Conservation (phyloP, 2,797 vertebrate genomes). For the Muscicapa comitata region DNA sequence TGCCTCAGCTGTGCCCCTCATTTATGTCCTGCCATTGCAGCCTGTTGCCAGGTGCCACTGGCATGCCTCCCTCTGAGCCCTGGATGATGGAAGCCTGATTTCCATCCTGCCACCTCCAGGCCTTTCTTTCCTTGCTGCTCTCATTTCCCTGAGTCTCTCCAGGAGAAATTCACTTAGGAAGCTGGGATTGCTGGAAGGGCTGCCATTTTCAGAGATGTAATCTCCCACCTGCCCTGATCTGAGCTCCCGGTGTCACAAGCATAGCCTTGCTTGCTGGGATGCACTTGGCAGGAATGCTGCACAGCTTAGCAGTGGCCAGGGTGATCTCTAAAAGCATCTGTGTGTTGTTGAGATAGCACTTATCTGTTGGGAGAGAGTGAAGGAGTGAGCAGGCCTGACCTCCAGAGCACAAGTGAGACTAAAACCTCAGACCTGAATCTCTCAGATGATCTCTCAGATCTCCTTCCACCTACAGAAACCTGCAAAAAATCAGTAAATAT, state of each 20-base stretch:
- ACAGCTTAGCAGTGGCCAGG: not conserved
- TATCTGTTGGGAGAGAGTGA: not conserved
- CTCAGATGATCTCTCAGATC: not conserved
- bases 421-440: not conserved
- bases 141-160: not conserved
- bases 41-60: not conserved
- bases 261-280: not conserved
- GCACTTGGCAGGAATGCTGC: not conserved
- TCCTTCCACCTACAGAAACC: not conserved
- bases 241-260: not conserved
- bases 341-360: not conserved
- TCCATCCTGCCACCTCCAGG: not conserved
- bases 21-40: not conserved
- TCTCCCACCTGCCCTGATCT: not conserved
- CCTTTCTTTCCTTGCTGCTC: not conserved
- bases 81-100: not conserved
- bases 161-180: not conserved
- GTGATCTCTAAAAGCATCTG: constrained; percentile 34
- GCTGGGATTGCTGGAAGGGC: not conserved
- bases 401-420: constrained; percentile 3
- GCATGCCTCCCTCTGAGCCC: not conserved
- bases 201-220: not conserved
- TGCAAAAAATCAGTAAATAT: not conserved
- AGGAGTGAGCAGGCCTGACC: not conserved
- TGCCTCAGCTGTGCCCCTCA: not conserved